Evolutionary conservation across 2,113 vertebrate genomes (phyloP), one percentile per base, ranked within the genome.

Genomic region (Oncorhynchus mykiss): DNA sequence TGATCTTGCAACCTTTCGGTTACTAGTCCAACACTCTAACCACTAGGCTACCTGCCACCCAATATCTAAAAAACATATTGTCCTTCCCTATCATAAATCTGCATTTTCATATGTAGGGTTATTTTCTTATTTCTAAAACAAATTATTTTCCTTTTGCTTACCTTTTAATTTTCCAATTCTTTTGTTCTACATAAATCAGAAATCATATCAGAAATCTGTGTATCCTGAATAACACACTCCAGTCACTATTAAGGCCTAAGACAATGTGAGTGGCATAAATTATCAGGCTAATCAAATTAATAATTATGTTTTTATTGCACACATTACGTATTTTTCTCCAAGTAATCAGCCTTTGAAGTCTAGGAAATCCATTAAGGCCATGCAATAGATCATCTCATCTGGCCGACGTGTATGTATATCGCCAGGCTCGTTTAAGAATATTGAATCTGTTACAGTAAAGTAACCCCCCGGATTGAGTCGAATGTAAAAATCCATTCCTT

Each of bases 361-460:
- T 89, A 89, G 86, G 88, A 89, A 91, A 93, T 90, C 91, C 92
- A 94, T 93, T 93, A 93, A 92, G 85, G 85, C 76, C 7, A 22
- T 59, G 90, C 90, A 84, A 93, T 93, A 92, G 88, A 94, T 93
- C 92, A 93, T 93, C 89, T 88, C 91, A 87, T 93, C 91, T 88
- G 82, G 85, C 80, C 75, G 84, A 78, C 82, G 65, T 88, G 84
- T 85, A 45, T 45, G 39, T 45, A 12, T 45, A 90, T 88, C 76
- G 79, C 77, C 68, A 29, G 80, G 86, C 92, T 92, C 92, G 91
- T 94, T 93, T 91, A 89, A 89, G 85, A 92, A 92, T 93, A 93
- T 93, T 88, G 93, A 93, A 93, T 94, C 91, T 81, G 93, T 94
- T 94, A 94, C 93, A 94, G 92, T 92, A 92, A 94, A 93, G 91